Evolutionary conservation across 2,888 invertebrate species (phyloP), one percentile per base, ranked within the genome.

Genomic region (Melanargia galathea): DNA sequence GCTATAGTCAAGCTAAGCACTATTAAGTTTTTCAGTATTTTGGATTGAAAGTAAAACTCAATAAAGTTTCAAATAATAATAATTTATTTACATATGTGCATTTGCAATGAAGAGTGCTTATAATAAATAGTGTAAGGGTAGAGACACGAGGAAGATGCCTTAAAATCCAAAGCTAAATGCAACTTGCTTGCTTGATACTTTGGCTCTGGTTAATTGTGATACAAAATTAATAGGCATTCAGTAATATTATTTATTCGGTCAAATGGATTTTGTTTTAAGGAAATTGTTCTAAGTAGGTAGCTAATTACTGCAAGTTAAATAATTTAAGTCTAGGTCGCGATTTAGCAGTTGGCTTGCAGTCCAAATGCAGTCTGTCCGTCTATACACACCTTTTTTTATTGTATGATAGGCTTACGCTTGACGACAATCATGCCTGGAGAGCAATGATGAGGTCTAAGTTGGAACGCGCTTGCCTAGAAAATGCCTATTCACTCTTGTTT

Each of bases 81-180:
- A 63, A 63, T 71, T 73, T 75, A 75, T 72, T 75, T 72, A 71
- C 68, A 72, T 70, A 68, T 67, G 71, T 72, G 73, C 74, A 73
- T 69, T 52, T 71, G 70, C 67, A 70, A 68, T 62, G 70, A 75
- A 72, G 66, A 73, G 73, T 73, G 72, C 73, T 65, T 68, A 70
- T 62, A 60, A 61, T 16, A 20, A 63, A 61, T 63, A 65, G 8
- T 38, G 18, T 35, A 20, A 33, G 57, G 57, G 46, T 57, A 57
- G 57, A 57, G 63, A 66, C 56, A 65, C 62, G 59, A 60, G 10
- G 18, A 45, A 57, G 24, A 45, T 40, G 40, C n/a, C 13, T n/a
- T 20, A 38, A 13, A 40, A 40, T 5, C 11, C 11, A 20, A 18
- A 45, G 16, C 18, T 18, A 16, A 18, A 16, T 43, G 1, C 43